Percentiles rank a stretch among this genome's conserved stretches.
phyloP scores from a whole-genome alignment of 1,140 invertebrate genomes.

The Leguminivora glycinivorella region DNA sequence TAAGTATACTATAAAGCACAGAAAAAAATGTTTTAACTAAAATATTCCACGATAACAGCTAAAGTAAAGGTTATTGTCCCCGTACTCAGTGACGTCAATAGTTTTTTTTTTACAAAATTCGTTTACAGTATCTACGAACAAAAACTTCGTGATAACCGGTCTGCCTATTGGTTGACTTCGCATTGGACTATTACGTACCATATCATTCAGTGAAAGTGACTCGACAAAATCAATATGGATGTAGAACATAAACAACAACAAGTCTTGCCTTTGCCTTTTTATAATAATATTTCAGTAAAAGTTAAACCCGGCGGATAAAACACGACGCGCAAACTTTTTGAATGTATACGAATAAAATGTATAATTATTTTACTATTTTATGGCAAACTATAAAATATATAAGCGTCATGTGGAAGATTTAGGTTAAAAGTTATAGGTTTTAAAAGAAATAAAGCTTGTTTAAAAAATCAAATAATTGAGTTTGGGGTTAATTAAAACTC shows the following conservation, averaged over 20 bases:
- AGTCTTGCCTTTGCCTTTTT: too few relatives aligned
- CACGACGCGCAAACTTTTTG: neutral
- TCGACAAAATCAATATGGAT: slow-evolving; percentile 18
- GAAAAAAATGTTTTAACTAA: neutral
- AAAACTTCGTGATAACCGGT: neutral
- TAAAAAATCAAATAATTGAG: neutral
- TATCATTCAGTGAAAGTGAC: slow-evolving; percentile 6
- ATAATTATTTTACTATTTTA: too few relatives aligned
- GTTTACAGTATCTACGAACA: neutral
- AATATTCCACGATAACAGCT: neutral
- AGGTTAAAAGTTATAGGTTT: too few relatives aligned
- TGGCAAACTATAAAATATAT: too few relatives aligned
- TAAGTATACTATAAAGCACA: neutral
- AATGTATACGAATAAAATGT: too few relatives aligned
- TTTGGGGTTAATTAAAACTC: neutral
- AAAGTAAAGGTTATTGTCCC: neutral
- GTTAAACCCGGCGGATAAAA: neutral
- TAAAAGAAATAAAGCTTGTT: neutral
- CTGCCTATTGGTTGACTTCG: neutral
- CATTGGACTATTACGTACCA: neutral
- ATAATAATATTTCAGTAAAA: neutral
- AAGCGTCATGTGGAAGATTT: too few relatives aligned
- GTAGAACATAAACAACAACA: slow-evolving; percentile 4
- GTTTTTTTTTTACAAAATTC: neutral
- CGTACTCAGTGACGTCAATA: neutral